Conservation (phyloP, 2,113 vertebrate genomes). For the Epinephelus lanceolatus region DNA sequence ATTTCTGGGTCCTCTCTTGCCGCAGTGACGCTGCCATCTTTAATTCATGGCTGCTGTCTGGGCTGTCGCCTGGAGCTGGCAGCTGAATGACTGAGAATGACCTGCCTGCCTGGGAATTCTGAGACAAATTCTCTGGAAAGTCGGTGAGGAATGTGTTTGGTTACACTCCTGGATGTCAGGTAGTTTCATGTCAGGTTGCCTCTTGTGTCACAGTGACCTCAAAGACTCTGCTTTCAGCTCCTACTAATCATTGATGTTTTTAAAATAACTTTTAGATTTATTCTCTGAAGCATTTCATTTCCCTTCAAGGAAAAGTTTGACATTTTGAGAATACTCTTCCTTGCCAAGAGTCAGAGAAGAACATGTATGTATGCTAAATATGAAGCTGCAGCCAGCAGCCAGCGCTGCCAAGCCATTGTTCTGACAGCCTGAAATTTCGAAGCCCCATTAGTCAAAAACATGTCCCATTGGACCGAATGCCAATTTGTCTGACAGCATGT, state of each 20-base stretch:
- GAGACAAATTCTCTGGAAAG: slow-evolving; percentile 49
- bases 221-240: slow-evolving; percentile 15
- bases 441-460: too few species aligned
- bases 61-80: slow-evolving; percentile 69
- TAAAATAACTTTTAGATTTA: slow-evolving; percentile 12
- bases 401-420: too few species aligned
- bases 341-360: background rate
- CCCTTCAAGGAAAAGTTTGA: slow-evolving; percentile 2
- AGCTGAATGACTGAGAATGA: slow-evolving; percentile 71
- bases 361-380: background rate
- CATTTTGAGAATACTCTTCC: background rate
- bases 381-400: background rate
- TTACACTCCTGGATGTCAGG: slow-evolving; percentile 49
- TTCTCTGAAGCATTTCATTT: slow-evolving; percentile 19
- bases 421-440: too few species aligned
- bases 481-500: too few species aligned
- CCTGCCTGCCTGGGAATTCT: slow-evolving; percentile 63
- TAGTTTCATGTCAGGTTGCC: slow-evolving; percentile 46
- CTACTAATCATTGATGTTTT: slow-evolving; percentile 51
- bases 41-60: slow-evolving; percentile 77
- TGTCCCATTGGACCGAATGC: too few species aligned
- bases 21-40: slow-evolving; percentile 72
- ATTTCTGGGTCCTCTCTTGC: slow-evolving; percentile 73
- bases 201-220: slow-evolving; percentile 51
- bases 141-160: slow-evolving; percentile 52